Conservation (phyloP, 2,888 invertebrate species). For the Ariolimax columbianus region DNA sequence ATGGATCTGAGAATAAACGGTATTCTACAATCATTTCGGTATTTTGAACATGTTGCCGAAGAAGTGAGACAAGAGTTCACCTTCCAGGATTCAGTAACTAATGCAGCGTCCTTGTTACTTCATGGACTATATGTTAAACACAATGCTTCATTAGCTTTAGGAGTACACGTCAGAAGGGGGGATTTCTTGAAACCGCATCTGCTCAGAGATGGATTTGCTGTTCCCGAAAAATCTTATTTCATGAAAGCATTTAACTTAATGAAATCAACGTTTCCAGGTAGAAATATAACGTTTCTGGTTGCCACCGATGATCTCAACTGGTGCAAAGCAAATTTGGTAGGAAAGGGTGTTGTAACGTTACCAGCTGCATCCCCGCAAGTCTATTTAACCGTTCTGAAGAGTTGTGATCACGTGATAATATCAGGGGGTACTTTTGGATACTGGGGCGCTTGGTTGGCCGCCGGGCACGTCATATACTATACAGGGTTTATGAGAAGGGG, state of each 20-base stretch:
- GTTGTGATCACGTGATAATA: constrained; percentile 9
- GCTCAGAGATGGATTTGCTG: neutral
- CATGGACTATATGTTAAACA: too few relatives aligned
- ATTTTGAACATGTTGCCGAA: neutral
- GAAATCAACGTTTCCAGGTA: neutral
- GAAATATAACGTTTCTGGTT: constrained; percentile 20
- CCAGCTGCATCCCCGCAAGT: too few relatives aligned
- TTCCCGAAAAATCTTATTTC: constrained; percentile 1
- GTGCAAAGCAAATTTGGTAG: too few relatives aligned
- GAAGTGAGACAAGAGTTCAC: neutral
- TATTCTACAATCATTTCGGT: neutral
- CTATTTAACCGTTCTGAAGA: too few relatives aligned
- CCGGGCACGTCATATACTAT: neutral
- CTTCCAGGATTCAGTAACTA: neutral
- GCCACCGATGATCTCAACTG: too few relatives aligned
- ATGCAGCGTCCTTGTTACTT: neutral
- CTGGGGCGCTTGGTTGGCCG: constrained; percentile 34
- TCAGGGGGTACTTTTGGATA: constrained; percentile 9
- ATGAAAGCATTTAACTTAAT: neutral
- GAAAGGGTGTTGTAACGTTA: too few relatives aligned
- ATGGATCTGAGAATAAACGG: neutral
- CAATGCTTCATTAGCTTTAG: neutral
- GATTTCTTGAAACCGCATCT: neutral
- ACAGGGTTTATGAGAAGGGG: neutral
- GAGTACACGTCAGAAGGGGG: neutral